phyloP scores from a whole-genome alignment of 2,113 vertebrate genomes.

The Oryzias celebensis region DNA sequence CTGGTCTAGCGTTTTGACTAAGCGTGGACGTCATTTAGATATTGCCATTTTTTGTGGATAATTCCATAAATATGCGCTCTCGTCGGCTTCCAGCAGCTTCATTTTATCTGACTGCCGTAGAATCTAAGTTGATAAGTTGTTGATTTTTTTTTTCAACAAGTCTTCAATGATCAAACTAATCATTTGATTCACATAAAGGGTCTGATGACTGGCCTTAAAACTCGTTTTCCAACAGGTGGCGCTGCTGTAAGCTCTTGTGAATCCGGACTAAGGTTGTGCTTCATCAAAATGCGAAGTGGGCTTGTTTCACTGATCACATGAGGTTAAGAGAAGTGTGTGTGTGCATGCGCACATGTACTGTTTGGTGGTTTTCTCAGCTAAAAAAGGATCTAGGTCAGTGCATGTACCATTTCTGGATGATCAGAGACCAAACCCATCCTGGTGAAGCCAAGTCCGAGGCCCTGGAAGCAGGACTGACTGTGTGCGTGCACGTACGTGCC shows the following conservation, averaged over 20 bases:
- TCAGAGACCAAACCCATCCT: background rate
- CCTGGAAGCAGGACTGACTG: background rate
- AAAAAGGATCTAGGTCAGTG: constrained; percentile 2
- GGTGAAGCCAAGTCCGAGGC: background rate
- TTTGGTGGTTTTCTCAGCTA: constrained; percentile 2
- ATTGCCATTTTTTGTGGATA: too few relatives aligned
- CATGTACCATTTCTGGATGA: background rate
- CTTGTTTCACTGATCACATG: background rate
- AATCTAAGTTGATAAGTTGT: too few relatives aligned
- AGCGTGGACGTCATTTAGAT: too few relatives aligned
- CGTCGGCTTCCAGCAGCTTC: too few relatives aligned
- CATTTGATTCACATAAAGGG: too few relatives aligned
- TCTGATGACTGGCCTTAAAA: too few relatives aligned
- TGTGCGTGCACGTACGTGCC: background rate
- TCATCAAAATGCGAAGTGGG: background rate
- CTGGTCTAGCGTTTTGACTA: too few relatives aligned
- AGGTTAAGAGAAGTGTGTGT: constrained; percentile 1
- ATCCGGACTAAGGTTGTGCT: background rate
- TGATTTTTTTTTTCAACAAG: too few relatives aligned
- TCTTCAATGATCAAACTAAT: too few relatives aligned
- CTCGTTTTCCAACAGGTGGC: background rate
- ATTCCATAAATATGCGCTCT: too few relatives aligned
- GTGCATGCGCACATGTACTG: background rate
- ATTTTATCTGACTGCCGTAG: too few relatives aligned
- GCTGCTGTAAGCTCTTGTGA: background rate